These are phyloP conservation scores for Gerris buenoi DNA, from an alignment of 1,140 invertebrate genomes.

Conservation along the genomic window DNA sequence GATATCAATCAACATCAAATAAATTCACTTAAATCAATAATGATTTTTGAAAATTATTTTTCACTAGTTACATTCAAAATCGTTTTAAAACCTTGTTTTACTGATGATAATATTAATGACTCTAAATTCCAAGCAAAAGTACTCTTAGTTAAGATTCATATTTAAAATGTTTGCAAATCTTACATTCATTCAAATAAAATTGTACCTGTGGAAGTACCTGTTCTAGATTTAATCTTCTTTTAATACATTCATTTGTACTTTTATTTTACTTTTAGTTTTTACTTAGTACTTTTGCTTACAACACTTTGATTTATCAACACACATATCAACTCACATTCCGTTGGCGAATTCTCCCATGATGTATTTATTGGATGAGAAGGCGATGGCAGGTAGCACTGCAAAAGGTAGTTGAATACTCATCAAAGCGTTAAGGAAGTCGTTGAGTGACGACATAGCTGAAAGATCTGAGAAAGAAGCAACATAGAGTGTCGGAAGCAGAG, in stretches of 20 bases:
- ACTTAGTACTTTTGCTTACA: neutral
- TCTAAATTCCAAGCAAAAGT: too few species aligned
- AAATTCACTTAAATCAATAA: too few species aligned
- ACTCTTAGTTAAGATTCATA: too few species aligned
- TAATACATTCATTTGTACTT: neutral
- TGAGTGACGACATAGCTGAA: constrained; percentile 62
- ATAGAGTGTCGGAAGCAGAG: constrained; percentile 73
- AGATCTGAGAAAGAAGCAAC: constrained; percentile 60
- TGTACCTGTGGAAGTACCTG: neutral
- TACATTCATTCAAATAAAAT: neutral
- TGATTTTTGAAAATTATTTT: too few species aligned
- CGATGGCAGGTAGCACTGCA: constrained; percentile 70
- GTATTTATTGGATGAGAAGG: constrained; percentile 61
- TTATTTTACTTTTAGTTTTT: neutral
- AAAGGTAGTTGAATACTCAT: constrained; percentile 76
- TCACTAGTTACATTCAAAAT: too few species aligned
- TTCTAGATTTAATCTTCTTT: neutral
- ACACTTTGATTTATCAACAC: neutral
- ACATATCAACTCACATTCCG: constrained; percentile 40
- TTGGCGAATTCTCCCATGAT: constrained; percentile 78
- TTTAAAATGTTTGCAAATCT: too few species aligned
- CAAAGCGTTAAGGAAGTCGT: constrained; percentile 78
- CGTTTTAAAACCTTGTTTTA: too few species aligned
- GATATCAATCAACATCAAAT: too few species aligned
- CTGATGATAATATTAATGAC: too few species aligned